A percentile compares a stretch with the other conserved stretches of the same genome.
Evolutionary conservation across 2,888 invertebrate genomes (phyloP).

Genomic region (Agelastica alni): DNA sequence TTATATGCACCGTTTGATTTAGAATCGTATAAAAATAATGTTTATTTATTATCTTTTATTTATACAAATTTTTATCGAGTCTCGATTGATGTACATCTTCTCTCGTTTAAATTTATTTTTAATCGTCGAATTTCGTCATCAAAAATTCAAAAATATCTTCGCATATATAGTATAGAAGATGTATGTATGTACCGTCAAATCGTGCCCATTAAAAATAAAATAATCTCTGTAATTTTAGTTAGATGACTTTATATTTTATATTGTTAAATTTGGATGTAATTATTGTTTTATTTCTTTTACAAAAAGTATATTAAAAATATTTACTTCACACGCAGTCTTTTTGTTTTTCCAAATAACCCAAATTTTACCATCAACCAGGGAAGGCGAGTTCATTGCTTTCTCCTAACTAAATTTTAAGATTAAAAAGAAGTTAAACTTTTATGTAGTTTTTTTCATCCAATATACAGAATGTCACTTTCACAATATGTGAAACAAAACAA

Average conservation of each 20-base stretch:
- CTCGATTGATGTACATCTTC: too few species aligned
- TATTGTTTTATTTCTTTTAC: constrained; percentile 49
- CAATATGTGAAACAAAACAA: too few species aligned
- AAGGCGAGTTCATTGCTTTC: too few species aligned
- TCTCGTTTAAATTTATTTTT: too few species aligned
- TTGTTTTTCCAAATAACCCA: not conserved
- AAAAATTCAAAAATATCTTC: too few species aligned
- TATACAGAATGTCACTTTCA: too few species aligned
- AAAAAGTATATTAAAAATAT: constrained; percentile 32
- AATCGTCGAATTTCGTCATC: too few species aligned
- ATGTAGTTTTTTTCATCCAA: too few species aligned
- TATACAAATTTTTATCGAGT: too few species aligned
- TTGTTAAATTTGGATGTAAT: constrained; percentile 45
- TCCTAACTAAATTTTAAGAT: too few species aligned
- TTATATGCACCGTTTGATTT: constrained; percentile 2
- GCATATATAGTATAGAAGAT: constrained; percentile 2
- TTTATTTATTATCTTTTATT: not conserved
- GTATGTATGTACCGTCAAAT: not conserved
- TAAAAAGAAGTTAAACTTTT: too few species aligned
- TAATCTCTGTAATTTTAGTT: constrained; percentile 29
- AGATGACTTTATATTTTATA: constrained; percentile 38
- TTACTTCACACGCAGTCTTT: constrained; percentile 7
- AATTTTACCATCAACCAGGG: too few species aligned
- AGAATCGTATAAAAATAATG: not conserved
- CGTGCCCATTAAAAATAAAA: not conserved